Percentiles rank a stretch among this genome's conserved stretches.
Evolutionary conservation across 2,797 vertebrate species (phyloP).

Genomic region (Podarcis siculus): DNA sequence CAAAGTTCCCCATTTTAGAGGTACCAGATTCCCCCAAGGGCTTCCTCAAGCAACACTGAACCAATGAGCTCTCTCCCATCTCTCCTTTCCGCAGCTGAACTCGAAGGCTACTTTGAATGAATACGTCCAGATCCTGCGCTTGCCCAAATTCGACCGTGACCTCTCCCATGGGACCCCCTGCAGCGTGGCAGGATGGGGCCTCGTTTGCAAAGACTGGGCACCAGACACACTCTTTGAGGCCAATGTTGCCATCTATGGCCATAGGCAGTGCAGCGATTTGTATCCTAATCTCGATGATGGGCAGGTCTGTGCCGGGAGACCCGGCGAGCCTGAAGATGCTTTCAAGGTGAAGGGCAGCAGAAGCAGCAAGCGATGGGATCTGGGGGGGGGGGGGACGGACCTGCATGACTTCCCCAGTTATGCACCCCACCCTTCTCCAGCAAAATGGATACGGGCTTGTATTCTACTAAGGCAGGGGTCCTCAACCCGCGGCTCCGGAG

Average conservation of each 20-base stretch:
- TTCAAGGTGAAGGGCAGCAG: slow-evolving; percentile 51
- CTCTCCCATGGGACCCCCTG: slow-evolving; percentile 54
- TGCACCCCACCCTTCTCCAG: too few species aligned
- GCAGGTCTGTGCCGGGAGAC: slow-evolving; percentile 69
- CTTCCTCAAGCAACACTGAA: too few species aligned
- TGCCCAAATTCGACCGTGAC: slow-evolving; percentile 30
- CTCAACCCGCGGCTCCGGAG: too few species aligned
- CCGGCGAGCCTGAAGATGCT: slow-evolving; percentile 45
- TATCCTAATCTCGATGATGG: not conserved
- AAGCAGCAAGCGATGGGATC: not conserved
- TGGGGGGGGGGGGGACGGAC: too few species aligned
- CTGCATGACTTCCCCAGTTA: too few species aligned
- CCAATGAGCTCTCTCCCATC: accelerated
- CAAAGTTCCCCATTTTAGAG: too few species aligned
- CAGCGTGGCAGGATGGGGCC: slow-evolving; percentile 49
- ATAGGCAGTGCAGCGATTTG: slow-evolving; percentile 43
- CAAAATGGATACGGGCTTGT: too few species aligned
- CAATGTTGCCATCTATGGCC: slow-evolving; percentile 64
- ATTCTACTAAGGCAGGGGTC: too few species aligned
- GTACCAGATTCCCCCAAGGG: too few species aligned
- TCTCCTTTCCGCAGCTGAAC: slow-evolving; percentile 38
- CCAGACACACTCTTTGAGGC: slow-evolving; percentile 64
- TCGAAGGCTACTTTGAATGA: slow-evolving; percentile 34
- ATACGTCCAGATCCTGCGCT: slow-evolving; percentile 29
- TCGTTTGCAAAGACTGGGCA: accelerated